Evolutionary conservation across 92 coral and sea anemone genomes (phyloP).

Genomic region (Pocillopora meandrina): DNA sequence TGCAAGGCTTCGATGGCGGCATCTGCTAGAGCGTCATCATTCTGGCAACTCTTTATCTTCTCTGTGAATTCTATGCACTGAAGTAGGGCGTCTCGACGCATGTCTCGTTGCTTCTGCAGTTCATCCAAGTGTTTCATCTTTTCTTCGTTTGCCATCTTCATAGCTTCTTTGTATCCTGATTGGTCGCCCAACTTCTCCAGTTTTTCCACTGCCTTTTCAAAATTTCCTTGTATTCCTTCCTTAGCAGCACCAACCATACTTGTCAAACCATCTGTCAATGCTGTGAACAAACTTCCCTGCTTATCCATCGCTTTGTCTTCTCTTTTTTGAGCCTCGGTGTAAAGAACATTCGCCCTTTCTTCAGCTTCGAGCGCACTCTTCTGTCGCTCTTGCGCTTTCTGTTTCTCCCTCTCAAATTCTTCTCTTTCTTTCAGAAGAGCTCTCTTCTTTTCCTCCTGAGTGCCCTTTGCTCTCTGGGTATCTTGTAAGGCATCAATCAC

Average conservation of each 20-base stretch:
- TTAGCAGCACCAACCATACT: constrained; percentile 16
- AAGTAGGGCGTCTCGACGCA: constrained; percentile 54
- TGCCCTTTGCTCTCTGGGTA: constrained; percentile 58
- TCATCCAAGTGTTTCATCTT: constrained; percentile 59
- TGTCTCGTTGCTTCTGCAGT: constrained; percentile 48
- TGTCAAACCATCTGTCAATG: neutral
- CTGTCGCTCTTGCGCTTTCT: constrained; percentile 49
- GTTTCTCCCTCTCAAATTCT: constrained; percentile 34
- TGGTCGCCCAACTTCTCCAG: constrained; percentile 34
- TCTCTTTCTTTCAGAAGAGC: constrained; percentile 12
- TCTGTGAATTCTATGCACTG: constrained; percentile 64
- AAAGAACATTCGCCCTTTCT: constrained; percentile 34
- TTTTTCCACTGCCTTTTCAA: constrained; percentile 10
- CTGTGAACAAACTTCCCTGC: constrained; percentile 2
- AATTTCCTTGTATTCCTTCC: neutral
- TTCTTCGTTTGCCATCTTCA: constrained; percentile 52
- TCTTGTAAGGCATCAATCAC: constrained; percentile 56
- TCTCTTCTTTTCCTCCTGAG: constrained; percentile 29
- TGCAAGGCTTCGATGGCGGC: constrained; percentile 71
- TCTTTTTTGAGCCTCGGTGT: constrained; percentile 47
- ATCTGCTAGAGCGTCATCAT: constrained; percentile 55
- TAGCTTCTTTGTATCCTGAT: constrained; percentile 41
- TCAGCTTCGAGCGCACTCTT: constrained; percentile 53
- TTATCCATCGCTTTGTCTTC: constrained; percentile 56
- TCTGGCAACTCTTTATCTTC: constrained; percentile 52